phyloP scores from a whole-genome alignment of 2,113 vertebrate species.

The Piaya cayana region DNA sequence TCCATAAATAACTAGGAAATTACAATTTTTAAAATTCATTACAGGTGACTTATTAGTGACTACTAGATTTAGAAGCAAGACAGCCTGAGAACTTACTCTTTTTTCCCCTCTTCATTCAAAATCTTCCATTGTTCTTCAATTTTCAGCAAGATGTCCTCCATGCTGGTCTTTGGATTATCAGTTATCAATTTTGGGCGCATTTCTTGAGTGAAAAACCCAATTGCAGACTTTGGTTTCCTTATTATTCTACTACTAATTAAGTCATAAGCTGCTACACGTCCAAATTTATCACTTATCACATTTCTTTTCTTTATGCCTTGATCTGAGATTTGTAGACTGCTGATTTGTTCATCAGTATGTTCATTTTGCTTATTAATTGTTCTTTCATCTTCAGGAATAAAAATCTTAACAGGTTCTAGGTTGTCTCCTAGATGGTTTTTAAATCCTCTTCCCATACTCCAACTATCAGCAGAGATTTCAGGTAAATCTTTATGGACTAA shows the following conservation, averaged over 20 bases:
- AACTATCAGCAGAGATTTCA: constrained; percentile 80
- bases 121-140: constrained; percentile 87
- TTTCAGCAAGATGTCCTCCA: constrained; percentile 80
- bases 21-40: not conserved
- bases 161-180: constrained; percentile 80
- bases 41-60: constrained; percentile 79
- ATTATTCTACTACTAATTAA: constrained; percentile 85
- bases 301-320: constrained; percentile 74
- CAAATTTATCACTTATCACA: constrained; percentile 82
- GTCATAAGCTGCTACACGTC: constrained; percentile 86
- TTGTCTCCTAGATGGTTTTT: constrained; percentile 73
- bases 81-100: constrained; percentile 88
- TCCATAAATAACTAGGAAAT: constrained; percentile 61
- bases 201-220: constrained; percentile 85
- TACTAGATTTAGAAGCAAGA: constrained; percentile 60
- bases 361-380: not conserved
- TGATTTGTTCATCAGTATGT: not conserved
- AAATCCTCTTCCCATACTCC: constrained; percentile 86
- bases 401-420: constrained; percentile 85
- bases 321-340: constrained; percentile 14
- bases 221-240: constrained; percentile 84
- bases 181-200: constrained; percentile 76
- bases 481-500: not conserved
- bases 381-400: constrained; percentile 56
- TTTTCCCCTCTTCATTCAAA: constrained; percentile 83